phyloP scores from a whole-genome alignment of 2,113 vertebrate genomes.

The Mustelus asterias region DNA sequence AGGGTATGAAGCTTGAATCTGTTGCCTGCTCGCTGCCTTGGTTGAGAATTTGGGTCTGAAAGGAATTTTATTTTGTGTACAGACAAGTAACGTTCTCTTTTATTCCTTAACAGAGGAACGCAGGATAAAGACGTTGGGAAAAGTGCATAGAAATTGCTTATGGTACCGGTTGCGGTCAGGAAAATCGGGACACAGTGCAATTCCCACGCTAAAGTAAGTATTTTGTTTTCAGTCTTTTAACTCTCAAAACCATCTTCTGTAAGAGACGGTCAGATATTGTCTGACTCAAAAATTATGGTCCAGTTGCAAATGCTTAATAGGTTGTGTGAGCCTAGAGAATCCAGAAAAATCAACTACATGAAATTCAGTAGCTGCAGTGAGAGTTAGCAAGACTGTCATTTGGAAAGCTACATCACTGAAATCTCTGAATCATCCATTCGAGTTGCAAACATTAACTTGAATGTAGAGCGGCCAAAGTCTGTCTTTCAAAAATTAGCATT shows the following conservation, averaged over 20 bases:
- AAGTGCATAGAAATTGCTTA: conserved; percentile 89
- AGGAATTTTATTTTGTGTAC: neutral
- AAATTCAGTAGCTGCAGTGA: neutral
- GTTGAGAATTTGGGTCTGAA: neutral
- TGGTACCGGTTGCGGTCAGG: conserved; percentile 89
- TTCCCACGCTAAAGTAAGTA: conserved; percentile 92
- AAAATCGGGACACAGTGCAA: conserved; percentile 90
- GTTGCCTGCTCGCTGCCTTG: neutral
- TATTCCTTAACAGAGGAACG: conserved; percentile 74
- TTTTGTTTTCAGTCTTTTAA: conserved; percentile 39
- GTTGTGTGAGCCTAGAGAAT: neutral
- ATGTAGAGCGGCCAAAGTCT: neutral
- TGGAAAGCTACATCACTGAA: neutral
- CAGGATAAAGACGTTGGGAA: conserved; percentile 86
- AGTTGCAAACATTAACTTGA: neutral
- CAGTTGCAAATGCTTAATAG: neutral
- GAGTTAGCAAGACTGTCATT: neutral
- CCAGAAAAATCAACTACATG: neutral
- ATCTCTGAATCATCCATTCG: neutral
- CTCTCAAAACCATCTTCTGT: neutral
- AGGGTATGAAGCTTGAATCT: neutral
- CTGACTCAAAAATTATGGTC: neutral
- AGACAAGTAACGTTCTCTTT: conserved; percentile 21
- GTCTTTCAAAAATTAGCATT: neutral
- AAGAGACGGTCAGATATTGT: neutral